phyloP scores from a whole-genome alignment of 2,113 vertebrate genomes.

The Amazona vittata region DNA sequence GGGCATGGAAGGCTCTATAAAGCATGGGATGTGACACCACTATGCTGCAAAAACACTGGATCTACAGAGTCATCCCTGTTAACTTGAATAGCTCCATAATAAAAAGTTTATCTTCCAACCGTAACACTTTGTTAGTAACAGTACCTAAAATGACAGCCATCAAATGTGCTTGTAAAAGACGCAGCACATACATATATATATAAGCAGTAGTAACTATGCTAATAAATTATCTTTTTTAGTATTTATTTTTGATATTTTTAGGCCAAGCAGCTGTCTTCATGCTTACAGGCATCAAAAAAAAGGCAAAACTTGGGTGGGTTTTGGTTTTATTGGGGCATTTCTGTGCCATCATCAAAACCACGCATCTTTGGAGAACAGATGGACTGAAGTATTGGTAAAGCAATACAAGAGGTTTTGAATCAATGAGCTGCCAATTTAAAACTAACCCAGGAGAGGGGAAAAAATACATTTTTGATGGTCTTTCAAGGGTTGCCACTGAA shows the following conservation, averaged over 20 bases:
- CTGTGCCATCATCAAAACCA: not conserved
- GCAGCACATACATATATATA: too few relatives aligned
- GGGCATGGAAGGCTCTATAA: slow-evolving; percentile 15
- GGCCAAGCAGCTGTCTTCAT: not conserved
- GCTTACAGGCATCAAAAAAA: not conserved
- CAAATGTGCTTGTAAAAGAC: too few relatives aligned
- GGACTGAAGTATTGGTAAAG: not conserved
- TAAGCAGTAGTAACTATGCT: not conserved
- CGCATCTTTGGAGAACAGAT: not conserved
- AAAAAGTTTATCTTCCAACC: not conserved
- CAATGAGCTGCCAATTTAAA: not conserved
- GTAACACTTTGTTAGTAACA: not conserved
- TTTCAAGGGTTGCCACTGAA: not conserved
- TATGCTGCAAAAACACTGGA: not conserved
- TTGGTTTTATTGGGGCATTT: fast-evolving
- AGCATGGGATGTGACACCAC: not conserved
- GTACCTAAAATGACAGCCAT: not conserved
- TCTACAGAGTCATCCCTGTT: not conserved
- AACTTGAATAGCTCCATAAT: not conserved
- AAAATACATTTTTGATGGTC: not conserved
- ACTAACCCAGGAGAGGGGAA: fast-evolving
- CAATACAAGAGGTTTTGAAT: not conserved
- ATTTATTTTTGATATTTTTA: not conserved
- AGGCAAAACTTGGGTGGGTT: not conserved
- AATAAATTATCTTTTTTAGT: not conserved